Conservation (phyloP, 2,888 invertebrate genomes). For the Hyles lineata region DNA sequence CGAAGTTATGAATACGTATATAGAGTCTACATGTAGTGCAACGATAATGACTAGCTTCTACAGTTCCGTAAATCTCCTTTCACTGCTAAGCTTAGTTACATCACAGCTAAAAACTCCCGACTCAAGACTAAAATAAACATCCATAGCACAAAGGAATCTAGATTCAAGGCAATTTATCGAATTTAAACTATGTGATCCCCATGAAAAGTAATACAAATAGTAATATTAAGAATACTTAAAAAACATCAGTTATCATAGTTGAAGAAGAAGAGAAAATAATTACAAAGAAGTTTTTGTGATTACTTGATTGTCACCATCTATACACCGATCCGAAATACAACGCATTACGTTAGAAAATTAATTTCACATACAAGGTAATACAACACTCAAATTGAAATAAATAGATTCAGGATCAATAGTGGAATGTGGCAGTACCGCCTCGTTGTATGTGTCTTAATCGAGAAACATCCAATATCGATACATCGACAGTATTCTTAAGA, state of each 20-base stretch:
- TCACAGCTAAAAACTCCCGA: conserved; percentile 20
- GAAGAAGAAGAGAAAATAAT: not conserved
- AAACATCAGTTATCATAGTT: not conserved
- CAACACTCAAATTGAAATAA: not conserved
- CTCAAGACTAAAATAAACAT: conserved; percentile 15
- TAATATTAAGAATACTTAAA: not conserved
- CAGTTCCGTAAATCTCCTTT: conserved; percentile 2
- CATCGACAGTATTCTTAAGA: conserved; percentile 29
- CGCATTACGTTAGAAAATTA: not conserved
- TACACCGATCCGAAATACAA: not conserved
- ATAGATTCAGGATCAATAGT: conserved; percentile 38
- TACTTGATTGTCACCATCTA: not conserved
- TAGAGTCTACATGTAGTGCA: conserved; percentile 8
- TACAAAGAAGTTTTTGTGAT: not conserved
- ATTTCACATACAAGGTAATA: not conserved
- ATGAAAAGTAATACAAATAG: not conserved
- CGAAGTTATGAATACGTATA: conserved; percentile 9
- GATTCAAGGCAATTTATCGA: not conserved
- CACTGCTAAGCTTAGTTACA: conserved; percentile 15
- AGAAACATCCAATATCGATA: conserved; percentile 39
- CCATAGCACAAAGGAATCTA: conserved; percentile 27
- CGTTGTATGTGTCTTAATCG: conserved; percentile 55
- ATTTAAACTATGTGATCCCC: not conserved
- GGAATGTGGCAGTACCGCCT: conserved; percentile 61
- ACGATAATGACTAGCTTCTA: conserved; percentile 17